Base-by-base conservation (phyloP, 2,888 invertebrate genomes). In the Caenorhabditis doughertyi region DNA sequence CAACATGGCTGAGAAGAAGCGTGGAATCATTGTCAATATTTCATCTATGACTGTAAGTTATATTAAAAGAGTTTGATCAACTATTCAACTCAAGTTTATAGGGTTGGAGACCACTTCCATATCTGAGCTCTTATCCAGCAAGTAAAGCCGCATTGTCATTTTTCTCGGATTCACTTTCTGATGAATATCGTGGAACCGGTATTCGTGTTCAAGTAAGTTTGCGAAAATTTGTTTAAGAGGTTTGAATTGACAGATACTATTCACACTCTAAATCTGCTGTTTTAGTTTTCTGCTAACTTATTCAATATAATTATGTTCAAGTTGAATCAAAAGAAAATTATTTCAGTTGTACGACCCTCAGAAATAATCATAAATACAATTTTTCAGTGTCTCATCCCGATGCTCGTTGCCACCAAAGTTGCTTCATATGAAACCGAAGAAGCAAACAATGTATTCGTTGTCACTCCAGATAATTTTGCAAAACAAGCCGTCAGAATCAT, bases 81-180 rank as follows among this genome's bases (percentile, higher is more conserved):
- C 18, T 21, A 51, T 21, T 23, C 1, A 39, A 9, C 29, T 3
- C 16, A 7, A 7, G 16, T 70, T 89, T 67, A 32, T 64, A 90
- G 90, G 89, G 90, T 13, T 91, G 91, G 91, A 74, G 91, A 16
- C 91, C 91, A 23, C 83, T 91, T 27, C 91, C 91, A 32, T 91
- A 91, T 77, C 80, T 91, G 79, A 90, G 89, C 25, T 88, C 89
- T 9, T 91, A 91, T 58, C 91, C 91, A 16, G 90, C 90, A 0
- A 88, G 87, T 62, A 91, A 91, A 76, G 91, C 91, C 13, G 91
- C 90, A 4, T 84, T 91, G 29, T 87, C 88, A 8, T 91, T 91
- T 84, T 91, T 87, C 79, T 85, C 90, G 9, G 89, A 90, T 65
- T 77, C 89, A 8, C 83, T 91, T 16, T 84, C 88, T 16, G 90